Conservation (phyloP, 2,888 invertebrate species). For the Electrophaes corylata region DNA sequence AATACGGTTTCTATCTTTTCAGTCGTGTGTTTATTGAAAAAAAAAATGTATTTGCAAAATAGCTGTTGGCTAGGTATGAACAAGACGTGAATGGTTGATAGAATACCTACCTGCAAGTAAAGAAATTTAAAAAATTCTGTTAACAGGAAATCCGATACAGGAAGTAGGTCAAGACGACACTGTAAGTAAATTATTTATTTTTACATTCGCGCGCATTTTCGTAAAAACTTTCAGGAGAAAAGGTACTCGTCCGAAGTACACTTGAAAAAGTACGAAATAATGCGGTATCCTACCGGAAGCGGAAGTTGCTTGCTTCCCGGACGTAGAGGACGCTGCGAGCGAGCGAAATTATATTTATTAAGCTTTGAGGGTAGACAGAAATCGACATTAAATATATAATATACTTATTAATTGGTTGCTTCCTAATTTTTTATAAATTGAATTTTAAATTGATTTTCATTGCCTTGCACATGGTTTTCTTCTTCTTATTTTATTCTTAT, state of each 20-base stretch:
- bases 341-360: conserved; percentile 78
- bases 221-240: conserved; percentile 63
- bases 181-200: conserved; percentile 47
- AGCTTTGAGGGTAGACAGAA: conserved; percentile 50
- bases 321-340: conserved; percentile 72
- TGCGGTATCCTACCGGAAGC: conserved; percentile 76
- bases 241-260: conserved; percentile 62
- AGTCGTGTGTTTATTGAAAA: no score
- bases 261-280: conserved; percentile 75
- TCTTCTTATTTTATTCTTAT: no score
- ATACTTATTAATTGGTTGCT: conserved; percentile 54
- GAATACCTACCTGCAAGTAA: background rate
- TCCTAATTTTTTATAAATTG: conserved; percentile 41
- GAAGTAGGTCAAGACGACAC: conserved; percentile 35
- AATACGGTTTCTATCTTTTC: no score
- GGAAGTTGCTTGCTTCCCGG: conserved; percentile 80
- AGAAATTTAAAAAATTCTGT: background rate
- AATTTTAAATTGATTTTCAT: background rate
- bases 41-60: no score
- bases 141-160: background rate
- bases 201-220: conserved; percentile 50
- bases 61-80: no score
- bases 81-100: no score
- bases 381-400: conserved; percentile 52
- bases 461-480: conserved; percentile 1